Conservation (phyloP, 2,797 vertebrate species). For the Hypotaenidia okinawae region DNA sequence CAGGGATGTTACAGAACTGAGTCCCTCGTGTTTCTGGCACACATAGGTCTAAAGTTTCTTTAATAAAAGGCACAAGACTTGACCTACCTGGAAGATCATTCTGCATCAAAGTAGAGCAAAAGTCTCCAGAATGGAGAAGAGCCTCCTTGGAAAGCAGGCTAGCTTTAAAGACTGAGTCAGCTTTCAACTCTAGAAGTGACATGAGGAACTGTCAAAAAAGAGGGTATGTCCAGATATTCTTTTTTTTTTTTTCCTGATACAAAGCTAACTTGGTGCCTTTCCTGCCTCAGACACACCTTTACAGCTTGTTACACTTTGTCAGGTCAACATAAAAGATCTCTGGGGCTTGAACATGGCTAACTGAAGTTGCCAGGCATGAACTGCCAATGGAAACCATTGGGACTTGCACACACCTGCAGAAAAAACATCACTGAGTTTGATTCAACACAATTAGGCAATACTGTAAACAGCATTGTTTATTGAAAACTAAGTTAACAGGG, state of each 20-base stretch:
- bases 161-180: constrained; percentile 21
- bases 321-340: background rate
- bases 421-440: background rate
- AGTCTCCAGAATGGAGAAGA: constrained; percentile 28
- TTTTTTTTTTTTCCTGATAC: background rate
- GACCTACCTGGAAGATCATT: constrained; percentile 25
- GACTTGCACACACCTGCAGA: background rate
- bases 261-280: background rate
- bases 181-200: constrained; percentile 24
- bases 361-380: background rate
- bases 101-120: constrained; percentile 22
- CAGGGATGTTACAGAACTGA: background rate
- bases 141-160: constrained; percentile 12
- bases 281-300: background rate
- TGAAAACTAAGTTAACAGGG: constrained; percentile 1
- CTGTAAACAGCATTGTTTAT: background rate
- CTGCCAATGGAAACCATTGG: background rate
- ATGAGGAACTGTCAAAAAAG: background rate
- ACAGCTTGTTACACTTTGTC: background rate
- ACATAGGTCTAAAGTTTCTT: background rate
- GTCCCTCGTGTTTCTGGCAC: background rate
- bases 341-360: background rate
- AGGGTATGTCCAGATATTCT: background rate
- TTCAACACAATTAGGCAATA: background rate
- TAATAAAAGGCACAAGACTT: background rate